Evolutionary conservation across 2,113 vertebrate species (phyloP).

Genomic region (Atlantisia rogersi): DNA sequence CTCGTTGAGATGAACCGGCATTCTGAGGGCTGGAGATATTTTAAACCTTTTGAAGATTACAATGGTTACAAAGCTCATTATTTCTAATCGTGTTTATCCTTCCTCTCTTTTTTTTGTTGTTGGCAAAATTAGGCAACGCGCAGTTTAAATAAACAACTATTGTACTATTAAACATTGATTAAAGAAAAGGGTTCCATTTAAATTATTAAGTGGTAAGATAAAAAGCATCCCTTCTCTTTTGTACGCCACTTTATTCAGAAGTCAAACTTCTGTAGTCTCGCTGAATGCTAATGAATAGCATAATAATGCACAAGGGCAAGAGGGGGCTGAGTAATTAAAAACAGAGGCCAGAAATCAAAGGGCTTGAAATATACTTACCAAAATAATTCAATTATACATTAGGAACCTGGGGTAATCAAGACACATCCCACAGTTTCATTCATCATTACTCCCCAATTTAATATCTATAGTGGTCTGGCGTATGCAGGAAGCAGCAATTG

Average conservation of each 20-base stretch:
- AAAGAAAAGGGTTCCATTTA: conserved; percentile 59
- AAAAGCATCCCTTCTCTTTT: conserved; percentile 68
- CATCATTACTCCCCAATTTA: conserved; percentile 36
- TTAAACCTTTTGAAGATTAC: conserved; percentile 37
- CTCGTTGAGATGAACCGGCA: background rate
- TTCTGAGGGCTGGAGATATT: background rate
- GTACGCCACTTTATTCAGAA: conserved; percentile 70
- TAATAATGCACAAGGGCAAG: conserved; percentile 73
- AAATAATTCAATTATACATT: conserved; percentile 74
- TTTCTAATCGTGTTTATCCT: conserved; percentile 55
- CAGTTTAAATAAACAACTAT: conserved; percentile 62
- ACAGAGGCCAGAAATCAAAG: conserved; percentile 73
- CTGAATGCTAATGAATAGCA: conserved; percentile 72
- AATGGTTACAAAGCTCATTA: conserved; percentile 44
- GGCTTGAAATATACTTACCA: conserved; percentile 69
- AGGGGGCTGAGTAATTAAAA: conserved; percentile 74
- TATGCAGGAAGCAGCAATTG: background rate
- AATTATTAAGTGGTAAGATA: conserved; percentile 72
- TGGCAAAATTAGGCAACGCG: conserved; percentile 43
- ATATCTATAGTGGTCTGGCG: background rate
- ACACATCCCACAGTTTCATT: conserved; percentile 43
- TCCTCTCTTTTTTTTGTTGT: conserved; percentile 27
- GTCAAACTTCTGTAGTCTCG: conserved; percentile 70
- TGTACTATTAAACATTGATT: conserved; percentile 68
- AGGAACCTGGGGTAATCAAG: conserved; percentile 60